Conservation (phyloP, 1,140 invertebrate genomes). For the Steinernema khuongi region DNA sequence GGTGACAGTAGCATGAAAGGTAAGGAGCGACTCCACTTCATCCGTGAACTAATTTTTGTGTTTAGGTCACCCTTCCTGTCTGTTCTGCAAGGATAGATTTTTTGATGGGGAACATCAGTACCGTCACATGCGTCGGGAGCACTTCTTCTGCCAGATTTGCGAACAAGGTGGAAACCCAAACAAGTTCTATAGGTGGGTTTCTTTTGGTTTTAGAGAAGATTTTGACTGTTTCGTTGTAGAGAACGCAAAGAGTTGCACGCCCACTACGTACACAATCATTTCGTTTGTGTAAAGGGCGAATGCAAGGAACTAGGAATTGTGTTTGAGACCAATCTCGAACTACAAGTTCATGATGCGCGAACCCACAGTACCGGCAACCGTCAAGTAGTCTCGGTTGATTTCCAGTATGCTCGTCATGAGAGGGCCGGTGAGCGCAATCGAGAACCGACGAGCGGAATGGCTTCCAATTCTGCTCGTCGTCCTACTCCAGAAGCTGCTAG, state of each 20-base stretch:
- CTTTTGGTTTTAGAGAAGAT: not conserved
- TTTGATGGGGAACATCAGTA: constrained; percentile 52
- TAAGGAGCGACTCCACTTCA: too few species aligned
- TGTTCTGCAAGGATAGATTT: constrained; percentile 51
- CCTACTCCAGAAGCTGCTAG: too few species aligned
- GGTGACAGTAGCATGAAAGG: constrained; percentile 38
- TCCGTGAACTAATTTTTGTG: too few species aligned
- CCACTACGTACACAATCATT: constrained; percentile 42
- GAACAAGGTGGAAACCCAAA: constrained; percentile 47
- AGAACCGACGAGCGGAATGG: constrained; percentile 2
- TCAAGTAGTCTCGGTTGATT: constrained; percentile 24
- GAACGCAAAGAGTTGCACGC: constrained; percentile 41
- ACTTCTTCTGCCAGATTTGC: constrained; percentile 54
- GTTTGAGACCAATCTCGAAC: constrained; percentile 43
- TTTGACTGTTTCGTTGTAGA: constrained; percentile 29
- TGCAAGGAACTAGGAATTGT: constrained; percentile 48
- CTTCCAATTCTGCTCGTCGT: too few species aligned
- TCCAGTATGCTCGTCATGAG: constrained; percentile 32
- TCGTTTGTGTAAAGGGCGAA: constrained; percentile 41
- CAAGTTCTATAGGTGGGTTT: constrained; percentile 41
- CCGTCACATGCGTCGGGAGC: constrained; percentile 46
- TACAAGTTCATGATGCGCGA: constrained; percentile 42
- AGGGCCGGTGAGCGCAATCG: not conserved
- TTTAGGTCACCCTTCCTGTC: constrained; percentile 48
- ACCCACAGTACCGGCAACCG: constrained; percentile 12